These are phyloP conservation scores for Coluber constrictor DNA, from an alignment of 2,797 vertebrate genomes.

Conservation along the genomic window DNA sequence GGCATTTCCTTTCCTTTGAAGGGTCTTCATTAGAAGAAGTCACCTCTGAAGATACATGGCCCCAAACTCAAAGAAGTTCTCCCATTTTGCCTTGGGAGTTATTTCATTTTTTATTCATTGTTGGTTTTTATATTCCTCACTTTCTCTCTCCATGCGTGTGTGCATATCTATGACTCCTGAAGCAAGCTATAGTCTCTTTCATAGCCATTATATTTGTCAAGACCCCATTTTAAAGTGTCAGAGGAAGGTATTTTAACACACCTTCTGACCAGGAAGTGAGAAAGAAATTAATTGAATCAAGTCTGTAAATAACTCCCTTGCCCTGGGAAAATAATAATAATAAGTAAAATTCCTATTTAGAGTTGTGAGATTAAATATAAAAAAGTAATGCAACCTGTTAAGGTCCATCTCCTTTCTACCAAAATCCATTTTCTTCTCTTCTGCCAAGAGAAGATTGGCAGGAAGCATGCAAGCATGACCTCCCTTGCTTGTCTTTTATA, in stretches of 20 bases:
- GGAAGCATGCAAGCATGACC: not conserved
- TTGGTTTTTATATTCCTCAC: not conserved
- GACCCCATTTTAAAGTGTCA: not conserved
- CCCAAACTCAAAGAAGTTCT: not conserved
- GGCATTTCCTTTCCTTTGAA: not conserved
- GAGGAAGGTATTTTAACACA: not conserved
- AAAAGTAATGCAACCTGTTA: not conserved
- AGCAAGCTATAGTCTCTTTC: not conserved
- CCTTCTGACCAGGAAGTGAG: not conserved
- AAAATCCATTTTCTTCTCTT: not conserved
- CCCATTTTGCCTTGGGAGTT: no score
- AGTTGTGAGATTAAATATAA: not conserved
- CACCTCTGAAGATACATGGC: not conserved
- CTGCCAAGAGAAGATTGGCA: not conserved
- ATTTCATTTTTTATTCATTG: not conserved
- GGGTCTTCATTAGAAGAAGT: not conserved
- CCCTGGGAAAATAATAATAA: not conserved
- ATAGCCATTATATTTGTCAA: not conserved
- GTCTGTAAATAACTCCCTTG: not conserved
- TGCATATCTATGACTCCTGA: not conserved
- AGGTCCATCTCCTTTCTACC: not conserved
- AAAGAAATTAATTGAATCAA: slow-evolving; percentile 10
- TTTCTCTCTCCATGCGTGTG: not conserved
- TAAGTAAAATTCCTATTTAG: not conserved
- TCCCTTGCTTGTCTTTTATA: not conserved